Evolutionary conservation across 2,797 vertebrate genomes (phyloP), one percentile per base, ranked within the genome.

Genomic region (Chaetophractus vellerosus): DNA sequence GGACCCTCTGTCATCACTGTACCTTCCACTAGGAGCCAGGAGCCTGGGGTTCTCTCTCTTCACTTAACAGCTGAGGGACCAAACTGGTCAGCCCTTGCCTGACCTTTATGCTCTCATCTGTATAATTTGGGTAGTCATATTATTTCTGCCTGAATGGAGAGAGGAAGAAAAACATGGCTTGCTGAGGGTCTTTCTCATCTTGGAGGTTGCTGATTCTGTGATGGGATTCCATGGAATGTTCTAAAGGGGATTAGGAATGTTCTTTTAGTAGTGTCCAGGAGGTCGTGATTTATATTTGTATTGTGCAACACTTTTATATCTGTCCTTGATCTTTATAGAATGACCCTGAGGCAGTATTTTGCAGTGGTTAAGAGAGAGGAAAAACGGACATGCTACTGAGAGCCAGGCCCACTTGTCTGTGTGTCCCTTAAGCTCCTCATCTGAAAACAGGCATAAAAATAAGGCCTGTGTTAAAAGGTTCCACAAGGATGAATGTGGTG

Each of bases 291-390:
- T 93, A 11, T 64, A 41, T 82, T 93, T 83, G 36, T 91, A 69
- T 78, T 68, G 80, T 23, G 21, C 15, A 71, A 75, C 11, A 36
- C 11, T 33, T 90, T 69, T 79, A 41, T 26, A 45, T 59, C 64
- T 84, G 66, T 68, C 87, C 48, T 81, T 71, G 12, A 69, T 80
- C 52, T 92, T 84, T 90, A 79, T 86, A 61, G 68, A 72, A 55
- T 59, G 69, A 36, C 26, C 90, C 52, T 89, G 19, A 41, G 69
- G 69, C 69, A 41, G 38, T 64, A 18, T 81, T 57, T 68, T 59
- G 66, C 19, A 72, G 41, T 38, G 59, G 59, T 80, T 28, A 74
- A 80, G 33, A 80, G 50, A 24, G 45, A 19, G 61, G 84, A 33
- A 78, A 84, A 93, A 28, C 21, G 72, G 85, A 76, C 21, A 5